Evolutionary conservation across 1,140 invertebrate species (phyloP), one percentile per base, ranked within the genome.

Genomic region (Bicyclus anynana): DNA sequence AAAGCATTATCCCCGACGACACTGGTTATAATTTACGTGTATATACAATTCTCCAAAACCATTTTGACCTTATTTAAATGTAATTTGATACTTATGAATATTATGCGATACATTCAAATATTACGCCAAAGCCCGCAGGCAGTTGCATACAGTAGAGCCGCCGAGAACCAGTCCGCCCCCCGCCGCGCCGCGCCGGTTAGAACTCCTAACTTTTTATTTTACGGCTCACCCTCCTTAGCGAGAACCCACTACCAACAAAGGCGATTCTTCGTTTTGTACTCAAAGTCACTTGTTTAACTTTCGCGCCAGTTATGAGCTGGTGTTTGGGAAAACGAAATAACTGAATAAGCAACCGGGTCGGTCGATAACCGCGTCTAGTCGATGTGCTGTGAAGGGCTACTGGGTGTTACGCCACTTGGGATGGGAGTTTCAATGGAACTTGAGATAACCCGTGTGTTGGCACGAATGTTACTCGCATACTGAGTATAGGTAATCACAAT

Each of bases 121-220:
- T 2, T 23, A 23, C 23, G 23, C 23, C 23, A 23, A 40, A 38
- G 1, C 12, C 29, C 38, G 21, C 23, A 23, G 2, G 16, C 60
- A 26, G 59, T 7, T 62, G 67, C 74, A 52, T 81, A 82, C 81
- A 64, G 23, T 47, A 60, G 29, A 14, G 79, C 80, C 53, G 17
- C 69, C 72, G 61, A 67, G 80, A 85, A 87, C 84, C 72, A 75
- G 84, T 85, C 77, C 73, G 57, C 26, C 62, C 52, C 80, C 72
- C 74, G 76, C 63, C 72, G 74, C 69, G 80, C 74, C 71, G 73
- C 70, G 80, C 74, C 82, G 78, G 80, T 84, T 86, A 82, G 78
- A 82, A 78, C 50, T 64, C 78, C 78, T 80, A 83, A 84, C 80
- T 86, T 84, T 84, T 87, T 80, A 77, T 85, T 82, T 80, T 77